Conservation (phyloP, 2,113 vertebrate species). For the Hoplias malabaricus region DNA sequence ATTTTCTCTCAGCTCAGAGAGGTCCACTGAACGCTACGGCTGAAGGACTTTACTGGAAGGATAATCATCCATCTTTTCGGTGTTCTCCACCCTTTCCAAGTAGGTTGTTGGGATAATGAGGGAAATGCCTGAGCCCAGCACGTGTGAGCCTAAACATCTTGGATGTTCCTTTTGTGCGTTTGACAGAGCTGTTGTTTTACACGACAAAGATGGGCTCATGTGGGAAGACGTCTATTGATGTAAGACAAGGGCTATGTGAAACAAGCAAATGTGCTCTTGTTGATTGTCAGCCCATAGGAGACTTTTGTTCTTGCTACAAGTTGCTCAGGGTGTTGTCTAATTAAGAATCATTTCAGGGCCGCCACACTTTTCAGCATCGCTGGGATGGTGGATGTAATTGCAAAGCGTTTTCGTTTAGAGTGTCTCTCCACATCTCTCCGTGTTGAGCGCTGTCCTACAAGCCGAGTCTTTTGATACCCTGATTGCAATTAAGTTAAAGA, state of each 20-base stretch:
- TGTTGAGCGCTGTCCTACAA: conserved; percentile 28
- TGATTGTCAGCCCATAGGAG: conserved; percentile 48
- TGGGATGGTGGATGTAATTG: conserved; percentile 43
- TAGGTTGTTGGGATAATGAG: conserved; percentile 25
- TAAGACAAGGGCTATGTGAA: conserved; percentile 22
- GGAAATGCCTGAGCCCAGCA: conserved; percentile 41
- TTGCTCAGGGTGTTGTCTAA: conserved; percentile 38
- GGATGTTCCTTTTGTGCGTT: conserved; percentile 1
- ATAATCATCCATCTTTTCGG: conserved; percentile 46
- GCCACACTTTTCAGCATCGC: conserved; percentile 38
- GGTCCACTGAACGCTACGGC: background rate
- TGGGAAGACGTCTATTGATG: conserved; percentile 35
- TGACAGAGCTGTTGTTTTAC: conserved; percentile 37
- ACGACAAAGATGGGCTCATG: conserved; percentile 40
- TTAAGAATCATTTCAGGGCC: conserved; percentile 49
- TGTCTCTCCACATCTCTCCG: conserved; percentile 1
- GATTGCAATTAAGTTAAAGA: conserved; percentile 45
- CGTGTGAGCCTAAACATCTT: conserved; percentile 32
- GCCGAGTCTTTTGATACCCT: conserved; percentile 24
- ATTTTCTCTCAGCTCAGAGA: conserved; percentile 4
- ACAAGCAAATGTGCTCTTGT: conserved; percentile 23
- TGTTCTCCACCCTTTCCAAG: conserved; percentile 38
- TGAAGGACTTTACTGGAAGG: conserved; percentile 36
- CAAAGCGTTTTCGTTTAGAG: conserved; percentile 31
- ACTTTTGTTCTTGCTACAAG: conserved; percentile 27